Evolutionary conservation across 2,888 invertebrate genomes (phyloP), one percentile per base, ranked within the genome.

Genomic region (Odiellus spinosus): DNA sequence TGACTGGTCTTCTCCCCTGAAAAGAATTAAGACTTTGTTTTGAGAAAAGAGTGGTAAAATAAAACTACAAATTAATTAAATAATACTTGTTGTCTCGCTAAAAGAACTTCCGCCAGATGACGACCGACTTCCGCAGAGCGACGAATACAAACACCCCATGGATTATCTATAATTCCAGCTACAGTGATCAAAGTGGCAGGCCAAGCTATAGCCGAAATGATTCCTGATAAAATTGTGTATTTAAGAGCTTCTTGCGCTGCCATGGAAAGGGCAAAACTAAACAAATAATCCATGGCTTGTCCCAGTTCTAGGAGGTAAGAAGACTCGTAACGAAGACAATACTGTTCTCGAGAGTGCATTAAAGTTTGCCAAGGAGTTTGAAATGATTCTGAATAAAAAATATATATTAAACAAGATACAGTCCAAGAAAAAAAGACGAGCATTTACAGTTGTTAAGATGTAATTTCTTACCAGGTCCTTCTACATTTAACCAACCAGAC

Each of bases 151-250:
- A 77, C 76, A 47, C 75, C 73, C 77, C 77, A 78, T 1, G 77
- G 77, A 60, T 78, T 78, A 38, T 57, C 56, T 36, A 68, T 67
- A 3, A 65, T 61, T 38, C 57, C 57, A 15, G 67, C 59, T 2
- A 60, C 64, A 2, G 73, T 72, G 8, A 78, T 59, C 43, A 78
- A 61, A 12, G 75, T 71, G 12, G 74, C 69, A 6, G 78, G 78
- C 77, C 77, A 77, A 2, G 75, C 72, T 6, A 78, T 69, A 0
- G 77, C 77, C 40, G 73, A 66, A 55, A 78, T 64, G n/a, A 78
- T 59, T 48, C 76, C 76, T 52, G 75, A 72, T 10, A 77, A 62
- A 40, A 76, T 71, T 6, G 77, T 77, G 53, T 73, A 74, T 60
- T 76, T 76, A 10, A 77, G 67, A 8, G 75, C 74, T 60, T 77